Percentiles rank a stretch among this genome's conserved stretches.
Evolutionary conservation across 1,140 invertebrate genomes (phyloP).

Genomic region (Harpegnathos saltator): DNA sequence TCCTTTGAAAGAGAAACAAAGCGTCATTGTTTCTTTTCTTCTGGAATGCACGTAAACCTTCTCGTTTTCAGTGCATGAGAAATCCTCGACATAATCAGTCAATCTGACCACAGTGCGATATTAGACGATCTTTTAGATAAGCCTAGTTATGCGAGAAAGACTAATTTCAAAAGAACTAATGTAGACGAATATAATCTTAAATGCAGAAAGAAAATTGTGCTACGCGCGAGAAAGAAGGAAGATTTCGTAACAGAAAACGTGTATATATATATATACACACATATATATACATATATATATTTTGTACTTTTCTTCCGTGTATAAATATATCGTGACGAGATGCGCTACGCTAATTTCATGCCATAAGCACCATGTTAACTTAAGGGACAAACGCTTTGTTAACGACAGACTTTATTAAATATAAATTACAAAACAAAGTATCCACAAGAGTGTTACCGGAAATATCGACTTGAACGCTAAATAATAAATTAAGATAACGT

Average conservation of each 20-base stretch:
- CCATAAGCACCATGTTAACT: conserved; percentile 24
- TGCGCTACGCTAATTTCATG: conserved; percentile 36
- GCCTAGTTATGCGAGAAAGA: neutral
- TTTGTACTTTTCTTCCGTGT: conserved; percentile 63
- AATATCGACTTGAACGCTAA: conserved; percentile 34
- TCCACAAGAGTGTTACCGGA: conserved; percentile 43
- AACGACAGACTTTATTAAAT: conserved; percentile 67
- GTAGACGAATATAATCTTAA: conserved; percentile 5
- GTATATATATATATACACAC: conserved; percentile 61
- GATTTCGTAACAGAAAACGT: conserved; percentile 36
- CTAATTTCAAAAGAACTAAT: conserved; percentile 4
- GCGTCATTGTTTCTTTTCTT: neutral
- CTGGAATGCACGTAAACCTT: neutral
- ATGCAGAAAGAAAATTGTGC: conserved; percentile 8
- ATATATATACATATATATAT: conserved; percentile 45
- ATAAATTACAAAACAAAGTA: conserved; percentile 72
- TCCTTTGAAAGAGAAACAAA: neutral
- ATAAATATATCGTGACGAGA: conserved; percentile 24
- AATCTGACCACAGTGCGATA: neutral
- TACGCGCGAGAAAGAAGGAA: neutral
- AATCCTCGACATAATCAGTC: neutral
- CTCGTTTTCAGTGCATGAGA: neutral
- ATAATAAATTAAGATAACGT: neutral
- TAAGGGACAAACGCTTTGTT: conserved; percentile 55
- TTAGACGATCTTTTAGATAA: conserved; percentile 37